A percentile compares a stretch with the other conserved stretches of the same genome.
These are phyloP conservation scores for Leptopilina boulardi DNA, from an alignment of 1,140 invertebrate genomes.

Conservation along the genomic window DNA sequence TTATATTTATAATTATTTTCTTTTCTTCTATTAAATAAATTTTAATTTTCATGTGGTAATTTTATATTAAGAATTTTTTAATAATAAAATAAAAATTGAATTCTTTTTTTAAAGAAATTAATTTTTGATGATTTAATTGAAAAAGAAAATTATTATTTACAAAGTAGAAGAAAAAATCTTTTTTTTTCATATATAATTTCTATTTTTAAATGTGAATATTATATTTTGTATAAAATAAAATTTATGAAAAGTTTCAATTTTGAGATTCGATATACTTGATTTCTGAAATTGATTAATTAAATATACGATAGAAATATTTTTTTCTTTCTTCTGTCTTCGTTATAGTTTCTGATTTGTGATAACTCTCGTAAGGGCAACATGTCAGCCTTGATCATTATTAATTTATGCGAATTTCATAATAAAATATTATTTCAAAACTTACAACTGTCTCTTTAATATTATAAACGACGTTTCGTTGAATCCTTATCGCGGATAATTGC, in stretches of 20 bases:
- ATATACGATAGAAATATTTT: slow-evolving; percentile 3
- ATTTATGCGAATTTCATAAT: slow-evolving; percentile 48
- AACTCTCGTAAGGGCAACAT: slow-evolving; percentile 41
- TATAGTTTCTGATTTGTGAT: slow-evolving; percentile 35
- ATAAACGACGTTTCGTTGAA: not conserved
- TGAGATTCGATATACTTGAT: not conserved
- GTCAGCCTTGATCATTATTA: slow-evolving; percentile 47
- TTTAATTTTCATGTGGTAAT: no score
- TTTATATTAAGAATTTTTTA: no score
- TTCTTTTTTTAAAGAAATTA: no score
- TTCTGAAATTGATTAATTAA: not conserved
- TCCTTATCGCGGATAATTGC: not conserved
- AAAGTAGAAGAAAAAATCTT: no score
- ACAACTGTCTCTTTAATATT: not conserved
- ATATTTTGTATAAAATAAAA: no score
- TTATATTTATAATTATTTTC: no score
- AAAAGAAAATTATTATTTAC: no score
- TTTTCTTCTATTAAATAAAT: no score
- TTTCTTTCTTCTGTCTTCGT: slow-evolving; percentile 18
- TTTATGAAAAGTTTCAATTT: not conserved
- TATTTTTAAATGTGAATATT: no score
- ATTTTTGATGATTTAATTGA: no score
- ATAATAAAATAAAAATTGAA: no score
- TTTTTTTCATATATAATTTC: no score
- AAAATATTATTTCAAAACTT: slow-evolving; percentile 38